Evolutionary conservation across 2,113 vertebrate species (phyloP), one percentile per base, ranked within the genome.

Genomic region (Oophaga pumilio): DNA sequence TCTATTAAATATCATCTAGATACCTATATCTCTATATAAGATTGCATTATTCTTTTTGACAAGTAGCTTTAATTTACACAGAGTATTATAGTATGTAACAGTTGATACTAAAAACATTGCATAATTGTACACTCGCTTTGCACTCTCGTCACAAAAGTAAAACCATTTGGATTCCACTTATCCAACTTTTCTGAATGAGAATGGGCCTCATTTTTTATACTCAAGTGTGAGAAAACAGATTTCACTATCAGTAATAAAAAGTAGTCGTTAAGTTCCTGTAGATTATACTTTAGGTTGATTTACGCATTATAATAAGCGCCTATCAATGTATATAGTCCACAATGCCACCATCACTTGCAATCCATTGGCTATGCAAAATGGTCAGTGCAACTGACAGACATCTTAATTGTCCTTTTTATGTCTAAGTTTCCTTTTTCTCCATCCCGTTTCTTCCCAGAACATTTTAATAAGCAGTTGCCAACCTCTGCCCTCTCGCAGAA

Each of bases 401-500:
- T 62, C 84, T 76, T 60, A 50, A 24, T 24, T 17, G 3, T 64
- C 73, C 20, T 76, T 85, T 85, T 64, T 76, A 76, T 85, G 11
- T 60, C 73, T 50, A 24, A 9, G 24, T 77, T 85, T 59, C 53
- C 71, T 49, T 76, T 76, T 59, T 62, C 76, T 64, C 57, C 33
- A 64, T 66, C 76, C 86, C 20, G 11, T 33, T 83, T 73, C 68
- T 87, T 88, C 86, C 80, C 86, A 88, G 86, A 76, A 73, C 57
- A 52, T 88, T 66, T 83, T 88, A 88, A 64, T 88, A 88, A 88
- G 56, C 26, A 88, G 33, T 66, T 66, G 49, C 57, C 69, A 88
- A 83, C 80, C 86, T 88, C 71, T 88, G 86, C 79, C 86, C 80
- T 88, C 60, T 83, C 66, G 5, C 57, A 24, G 79, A 88, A 62